These are phyloP conservation scores for Rissa tridactyla DNA, from an alignment of 2,113 vertebrate species.

Conservation along the genomic window DNA sequence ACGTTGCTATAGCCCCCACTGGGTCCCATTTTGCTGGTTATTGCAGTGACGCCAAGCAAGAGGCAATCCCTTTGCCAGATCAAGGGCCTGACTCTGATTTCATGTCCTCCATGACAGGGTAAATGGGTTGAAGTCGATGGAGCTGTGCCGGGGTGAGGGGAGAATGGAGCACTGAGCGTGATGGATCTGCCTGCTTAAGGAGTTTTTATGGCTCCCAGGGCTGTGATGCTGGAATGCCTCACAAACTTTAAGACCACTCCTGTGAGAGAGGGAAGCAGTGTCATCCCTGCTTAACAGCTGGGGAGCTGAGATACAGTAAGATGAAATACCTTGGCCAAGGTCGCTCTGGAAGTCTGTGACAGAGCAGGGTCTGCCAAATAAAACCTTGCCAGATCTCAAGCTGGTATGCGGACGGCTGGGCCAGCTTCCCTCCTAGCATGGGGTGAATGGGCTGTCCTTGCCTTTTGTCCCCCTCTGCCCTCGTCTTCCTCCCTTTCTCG, in stretches of 20 bases:
- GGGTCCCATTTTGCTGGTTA: not conserved
- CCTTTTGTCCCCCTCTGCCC: not conserved
- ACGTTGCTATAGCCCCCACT: not conserved
- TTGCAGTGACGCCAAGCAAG: not conserved
- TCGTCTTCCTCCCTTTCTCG: not conserved
- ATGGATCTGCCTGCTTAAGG: conserved; percentile 38
- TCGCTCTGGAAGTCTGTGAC: conserved; percentile 2
- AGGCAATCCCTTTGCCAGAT: not conserved
- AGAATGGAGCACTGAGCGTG: not conserved
- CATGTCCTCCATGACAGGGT: not conserved
- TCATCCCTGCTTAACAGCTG: conserved; percentile 33
- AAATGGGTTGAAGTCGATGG: not conserved
- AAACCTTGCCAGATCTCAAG: conserved; percentile 7
- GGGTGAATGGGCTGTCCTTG: not conserved
- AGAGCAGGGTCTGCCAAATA: conserved; percentile 2
- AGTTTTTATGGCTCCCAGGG: conserved; percentile 36
- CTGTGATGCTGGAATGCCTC: conserved; percentile 51
- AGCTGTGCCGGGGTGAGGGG: not conserved
- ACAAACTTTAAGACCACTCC: conserved; percentile 52
- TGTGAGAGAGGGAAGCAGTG: conserved; percentile 9
- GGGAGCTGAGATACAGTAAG: conserved; percentile 14
- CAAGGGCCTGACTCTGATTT: conserved; percentile 6
- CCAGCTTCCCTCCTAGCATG: not conserved
- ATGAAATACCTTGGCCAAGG: conserved; percentile 49
- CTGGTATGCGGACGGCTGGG: not conserved